These are phyloP conservation scores for Suricata suricatta DNA, from an alignment of 2,113 vertebrate species.

Conservation along the genomic window DNA sequence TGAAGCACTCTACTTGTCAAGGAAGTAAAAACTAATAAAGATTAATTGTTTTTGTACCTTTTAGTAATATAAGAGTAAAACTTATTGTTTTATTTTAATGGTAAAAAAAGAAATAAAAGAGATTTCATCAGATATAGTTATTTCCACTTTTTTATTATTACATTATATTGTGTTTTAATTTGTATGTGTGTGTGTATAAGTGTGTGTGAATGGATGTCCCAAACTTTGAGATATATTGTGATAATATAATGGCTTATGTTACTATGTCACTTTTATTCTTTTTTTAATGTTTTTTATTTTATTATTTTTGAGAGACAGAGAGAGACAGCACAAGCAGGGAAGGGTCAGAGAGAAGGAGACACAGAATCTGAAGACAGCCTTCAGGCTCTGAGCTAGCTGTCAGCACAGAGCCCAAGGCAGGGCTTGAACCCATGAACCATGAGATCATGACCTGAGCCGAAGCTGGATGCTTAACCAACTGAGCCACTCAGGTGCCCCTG, in stretches of 20 bases:
- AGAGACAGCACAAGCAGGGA: too few species aligned
- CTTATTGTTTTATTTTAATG: background rate
- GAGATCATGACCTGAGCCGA: too few species aligned
- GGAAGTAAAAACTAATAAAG: background rate
- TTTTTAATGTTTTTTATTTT: too few species aligned
- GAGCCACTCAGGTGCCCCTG: too few species aligned
- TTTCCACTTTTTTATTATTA: background rate
- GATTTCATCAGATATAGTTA: background rate
- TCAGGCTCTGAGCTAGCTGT: too few species aligned
- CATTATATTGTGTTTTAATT: background rate
- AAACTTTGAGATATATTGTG: background rate
- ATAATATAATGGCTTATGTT: background rate
- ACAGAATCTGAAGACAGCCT: too few species aligned
- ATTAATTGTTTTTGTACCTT: background rate
- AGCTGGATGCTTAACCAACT: too few species aligned
- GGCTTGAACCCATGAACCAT: too few species aligned
- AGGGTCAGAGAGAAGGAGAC: too few species aligned
- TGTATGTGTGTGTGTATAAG: background rate
- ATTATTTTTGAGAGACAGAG: too few species aligned
- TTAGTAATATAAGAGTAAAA: background rate
- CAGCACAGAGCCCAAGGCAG: too few species aligned
- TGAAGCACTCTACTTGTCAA: background rate
- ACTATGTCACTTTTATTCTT: background rate
- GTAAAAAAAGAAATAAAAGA: background rate
- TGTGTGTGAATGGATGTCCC: background rate